A percentile compares a stretch with the other conserved stretches of the same genome.
These are phyloP conservation scores for Platycercus adscitus DNA, from an alignment of 2,113 vertebrate species.

Conservation along the genomic window DNA sequence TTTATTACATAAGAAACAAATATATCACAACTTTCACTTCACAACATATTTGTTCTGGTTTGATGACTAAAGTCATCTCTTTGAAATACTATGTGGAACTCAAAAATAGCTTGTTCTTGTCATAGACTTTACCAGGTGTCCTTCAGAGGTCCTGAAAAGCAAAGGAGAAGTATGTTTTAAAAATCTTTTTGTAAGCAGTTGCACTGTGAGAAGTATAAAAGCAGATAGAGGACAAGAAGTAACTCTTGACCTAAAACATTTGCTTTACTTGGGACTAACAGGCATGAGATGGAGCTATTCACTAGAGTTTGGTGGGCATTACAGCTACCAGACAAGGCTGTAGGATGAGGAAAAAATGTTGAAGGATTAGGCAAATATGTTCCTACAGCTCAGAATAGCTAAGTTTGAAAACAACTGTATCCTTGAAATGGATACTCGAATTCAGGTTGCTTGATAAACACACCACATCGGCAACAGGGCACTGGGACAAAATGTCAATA, in stretches of 20 bases:
- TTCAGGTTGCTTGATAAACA: neutral
- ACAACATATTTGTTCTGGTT: slow-evolving; percentile 83
- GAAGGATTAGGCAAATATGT: neutral
- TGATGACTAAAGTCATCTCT: slow-evolving; percentile 82
- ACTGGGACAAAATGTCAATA: neutral
- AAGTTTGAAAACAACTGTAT: neutral
- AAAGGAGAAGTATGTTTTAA: slow-evolving; percentile 27
- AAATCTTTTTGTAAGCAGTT: neutral
- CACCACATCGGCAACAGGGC: neutral
- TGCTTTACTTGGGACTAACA: neutral
- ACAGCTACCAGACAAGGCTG: neutral
- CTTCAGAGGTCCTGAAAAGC: slow-evolving; percentile 87
- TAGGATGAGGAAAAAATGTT: neutral
- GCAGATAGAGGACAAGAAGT: neutral
- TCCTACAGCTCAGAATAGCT: neutral
- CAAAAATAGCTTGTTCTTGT: slow-evolving; percentile 78
- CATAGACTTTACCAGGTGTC: slow-evolving; percentile 59
- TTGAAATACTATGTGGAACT: slow-evolving; percentile 85
- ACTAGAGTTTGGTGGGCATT: neutral
- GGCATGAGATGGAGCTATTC: neutral
- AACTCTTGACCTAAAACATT: neutral
- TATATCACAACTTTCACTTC: slow-evolving; percentile 83
- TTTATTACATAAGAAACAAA: slow-evolving; percentile 86
- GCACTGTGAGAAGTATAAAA: neutral
- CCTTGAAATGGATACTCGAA: neutral